Evolutionary conservation across 2,888 invertebrate genomes (phyloP), one percentile per base, ranked within the genome.

Genomic region (Argyresthia goedartella): DNA sequence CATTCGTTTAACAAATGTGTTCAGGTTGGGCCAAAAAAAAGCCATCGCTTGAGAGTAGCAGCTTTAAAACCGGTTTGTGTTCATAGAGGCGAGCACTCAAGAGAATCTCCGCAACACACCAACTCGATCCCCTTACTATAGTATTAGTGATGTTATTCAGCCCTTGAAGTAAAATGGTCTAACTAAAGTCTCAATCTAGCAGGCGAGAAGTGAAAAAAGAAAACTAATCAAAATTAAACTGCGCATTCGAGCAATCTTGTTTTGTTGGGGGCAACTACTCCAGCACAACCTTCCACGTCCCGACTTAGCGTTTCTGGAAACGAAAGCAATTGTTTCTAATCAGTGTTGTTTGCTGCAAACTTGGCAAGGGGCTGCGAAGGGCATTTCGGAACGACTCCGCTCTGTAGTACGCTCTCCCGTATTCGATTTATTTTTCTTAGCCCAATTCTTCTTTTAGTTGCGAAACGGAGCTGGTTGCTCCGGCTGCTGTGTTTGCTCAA

Each of bases 241-340:
- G 25, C 25, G 25, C 25, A 6, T 25, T 25, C 25, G 25, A 25
- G 25, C 25, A 25, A 25, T 25, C 25, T 25, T 25, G 25, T 25
- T 25, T 25, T 25, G 25, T 25, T 25, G 25, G 25, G 6, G 25
- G 25, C 25, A 25, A 25, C 25, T 25, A 25, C 25, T 25, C 25
- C 25, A 25, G 25, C 25, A 25, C 25, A 25, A 25, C 25, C 25
- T 25, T 25, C 25, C 25, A 25, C 25, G 25, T 25, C 25, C 6
- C 25, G 14, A 11, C 16, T 45, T 11, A 47, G 47, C 47, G 49
- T 50, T 50, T 50, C 50, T 50, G 16, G 50, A 50, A 50, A 50
- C 41, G 50, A 50, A 50, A 50, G 50, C 50, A 50, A 50, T 50
- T 50, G 50, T 50, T 50, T 50, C 50, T 50, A 50, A 50, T 50